Conservation (phyloP, 2,113 vertebrate species). For the Terrapene triunguis region DNA sequence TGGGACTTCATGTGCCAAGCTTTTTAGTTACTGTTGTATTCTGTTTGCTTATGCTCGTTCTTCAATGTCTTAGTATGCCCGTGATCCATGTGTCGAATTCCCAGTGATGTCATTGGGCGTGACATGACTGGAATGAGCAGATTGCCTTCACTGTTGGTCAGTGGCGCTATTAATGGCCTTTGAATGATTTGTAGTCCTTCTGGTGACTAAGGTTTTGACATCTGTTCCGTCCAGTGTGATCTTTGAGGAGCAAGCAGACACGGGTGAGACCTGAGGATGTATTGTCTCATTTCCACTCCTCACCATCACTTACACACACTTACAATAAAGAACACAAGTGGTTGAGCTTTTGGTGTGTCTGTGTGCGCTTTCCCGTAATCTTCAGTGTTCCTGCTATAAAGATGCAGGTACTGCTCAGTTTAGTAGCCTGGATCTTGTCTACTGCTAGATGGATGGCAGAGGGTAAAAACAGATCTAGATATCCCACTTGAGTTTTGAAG, state of each 20-base stretch:
- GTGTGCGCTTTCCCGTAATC: neutral
- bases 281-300: neutral
- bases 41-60: neutral
- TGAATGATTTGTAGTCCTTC: neutral
- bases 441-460: neutral
- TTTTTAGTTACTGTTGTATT: neutral
- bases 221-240: neutral
- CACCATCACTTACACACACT: neutral
- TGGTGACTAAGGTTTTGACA: neutral
- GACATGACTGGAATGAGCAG: neutral
- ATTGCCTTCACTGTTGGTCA: neutral
- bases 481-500: no score
- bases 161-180: neutral
- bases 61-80: no score
- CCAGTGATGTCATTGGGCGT: neutral
- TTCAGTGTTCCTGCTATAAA: neutral
- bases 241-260: neutral
- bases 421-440: neutral
- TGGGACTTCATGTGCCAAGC: neutral
- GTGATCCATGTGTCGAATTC: neutral
- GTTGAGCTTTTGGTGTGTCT: neutral
- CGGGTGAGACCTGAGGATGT: neutral
- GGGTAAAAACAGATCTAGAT: neutral
- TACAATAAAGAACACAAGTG: neutral
- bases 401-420: neutral